Conservation (phyloP, 1,140 invertebrate genomes). For the Andricus grossulariae region DNA sequence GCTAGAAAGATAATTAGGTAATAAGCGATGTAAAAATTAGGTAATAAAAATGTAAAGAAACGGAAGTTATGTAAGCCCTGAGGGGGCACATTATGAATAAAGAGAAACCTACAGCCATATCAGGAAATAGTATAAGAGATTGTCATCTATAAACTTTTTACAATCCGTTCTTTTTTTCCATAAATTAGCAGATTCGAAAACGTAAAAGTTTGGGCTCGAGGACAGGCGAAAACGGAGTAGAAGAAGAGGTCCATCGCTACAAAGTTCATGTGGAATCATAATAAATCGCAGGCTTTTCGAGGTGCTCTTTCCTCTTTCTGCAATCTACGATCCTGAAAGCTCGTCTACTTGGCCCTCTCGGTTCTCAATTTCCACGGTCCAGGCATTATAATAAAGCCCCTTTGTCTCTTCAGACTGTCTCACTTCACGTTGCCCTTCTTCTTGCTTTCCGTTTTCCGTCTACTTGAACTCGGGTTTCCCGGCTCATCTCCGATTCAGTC, state of each 20-base stretch:
- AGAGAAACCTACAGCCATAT: too few species aligned
- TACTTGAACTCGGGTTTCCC: conserved; percentile 33
- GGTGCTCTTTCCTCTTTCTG: conserved; percentile 3
- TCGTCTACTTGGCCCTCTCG: conserved; percentile 22
- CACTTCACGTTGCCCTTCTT: not conserved
- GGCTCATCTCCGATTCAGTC: conserved; percentile 52
- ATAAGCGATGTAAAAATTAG: too few species aligned
- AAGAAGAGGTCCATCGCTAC: conserved; percentile 27
- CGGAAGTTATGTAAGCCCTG: too few species aligned
- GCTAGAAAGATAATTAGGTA: too few species aligned
- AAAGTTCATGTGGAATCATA: conserved; percentile 26
- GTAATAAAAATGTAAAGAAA: too few species aligned
- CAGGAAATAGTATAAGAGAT: too few species aligned
- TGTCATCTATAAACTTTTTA: too few species aligned
- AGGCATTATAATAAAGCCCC: conserved; percentile 51
- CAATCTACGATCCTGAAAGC: conserved; percentile 27
- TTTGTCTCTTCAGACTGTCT: conserved; percentile 40
- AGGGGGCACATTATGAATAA: too few species aligned
- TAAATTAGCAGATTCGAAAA: conserved; percentile 14
- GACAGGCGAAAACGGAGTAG: not conserved
- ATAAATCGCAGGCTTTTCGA: conserved; percentile 12
- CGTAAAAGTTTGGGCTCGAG: not conserved
- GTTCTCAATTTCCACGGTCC: conserved; percentile 56
- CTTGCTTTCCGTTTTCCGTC: not conserved
- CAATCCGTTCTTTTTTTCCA: not conserved